Evolutionary conservation across 1,140 invertebrate species (phyloP).

Genomic region (Cotesia vestalis): DNA sequence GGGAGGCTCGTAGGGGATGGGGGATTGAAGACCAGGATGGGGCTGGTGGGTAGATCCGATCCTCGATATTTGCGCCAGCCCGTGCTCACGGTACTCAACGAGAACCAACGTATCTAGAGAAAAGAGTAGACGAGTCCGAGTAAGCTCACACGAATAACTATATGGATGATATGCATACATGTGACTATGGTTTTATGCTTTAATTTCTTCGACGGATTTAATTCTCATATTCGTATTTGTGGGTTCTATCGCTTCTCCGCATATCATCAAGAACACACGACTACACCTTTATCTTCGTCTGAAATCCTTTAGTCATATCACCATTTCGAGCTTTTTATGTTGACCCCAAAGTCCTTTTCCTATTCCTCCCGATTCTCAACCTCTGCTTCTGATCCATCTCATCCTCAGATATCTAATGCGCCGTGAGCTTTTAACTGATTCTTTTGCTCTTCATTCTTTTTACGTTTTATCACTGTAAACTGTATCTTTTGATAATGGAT

Average conservation of each 20-base stretch:
- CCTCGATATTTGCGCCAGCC: constrained; percentile 53
- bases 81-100: too few species aligned
- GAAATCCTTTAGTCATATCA: neutral
- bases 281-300: constrained; percentile 28
- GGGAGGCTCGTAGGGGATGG: constrained; percentile 26
- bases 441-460: neutral
- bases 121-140: constrained; percentile 29
- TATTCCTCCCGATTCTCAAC: neutral
- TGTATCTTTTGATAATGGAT: neutral
- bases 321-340: neutral
- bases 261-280: constrained; percentile 34
- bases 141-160: constrained; percentile 16
- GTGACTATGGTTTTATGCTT: constrained; percentile 59
- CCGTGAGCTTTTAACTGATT: constrained; percentile 4
- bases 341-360: neutral
- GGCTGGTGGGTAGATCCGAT: constrained; percentile 50
- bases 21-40: neutral
- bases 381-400: neutral
- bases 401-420: constrained; percentile 2
- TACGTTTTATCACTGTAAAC: neutral
- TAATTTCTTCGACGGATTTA: constrained; percentile 67
- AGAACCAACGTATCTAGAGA: constrained; percentile 41
- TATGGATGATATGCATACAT: constrained; percentile 10
- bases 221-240: constrained; percentile 66
- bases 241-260: constrained; percentile 41